Conservation (phyloP, 2,888 invertebrate species). For the Andrena camellia region DNA sequence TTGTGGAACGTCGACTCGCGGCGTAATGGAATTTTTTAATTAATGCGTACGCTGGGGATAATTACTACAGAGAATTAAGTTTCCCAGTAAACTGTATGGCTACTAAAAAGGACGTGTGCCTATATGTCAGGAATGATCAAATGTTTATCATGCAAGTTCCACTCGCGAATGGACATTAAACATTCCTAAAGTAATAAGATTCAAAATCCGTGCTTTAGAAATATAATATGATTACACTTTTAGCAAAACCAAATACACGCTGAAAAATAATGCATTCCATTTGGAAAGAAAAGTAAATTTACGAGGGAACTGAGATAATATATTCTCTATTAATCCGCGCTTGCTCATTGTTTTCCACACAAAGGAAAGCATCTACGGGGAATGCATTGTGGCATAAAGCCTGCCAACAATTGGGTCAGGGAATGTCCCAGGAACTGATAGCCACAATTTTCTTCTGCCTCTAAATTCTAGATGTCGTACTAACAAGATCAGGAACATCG, state of each 20-base stretch:
- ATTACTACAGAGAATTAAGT: background rate
- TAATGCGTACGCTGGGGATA: conserved; percentile 1
- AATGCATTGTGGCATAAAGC: background rate
- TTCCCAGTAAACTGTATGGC: background rate
- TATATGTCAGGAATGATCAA: background rate
- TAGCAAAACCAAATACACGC: background rate
- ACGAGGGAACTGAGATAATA: background rate
- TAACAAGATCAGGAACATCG: too few species aligned
- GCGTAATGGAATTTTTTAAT: conserved; percentile 44
- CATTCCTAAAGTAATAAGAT: too few species aligned
- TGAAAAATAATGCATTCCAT: background rate
- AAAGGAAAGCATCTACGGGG: background rate
- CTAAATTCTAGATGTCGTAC: background rate
- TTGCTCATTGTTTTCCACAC: background rate
- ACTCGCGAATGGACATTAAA: too few species aligned
- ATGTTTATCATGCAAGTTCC: too few species aligned
- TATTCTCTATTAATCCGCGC: conserved; percentile 5
- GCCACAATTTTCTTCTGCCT: background rate
- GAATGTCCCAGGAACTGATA: background rate
- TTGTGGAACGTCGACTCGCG: conserved; percentile 5
- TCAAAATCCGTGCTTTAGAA: too few species aligned
- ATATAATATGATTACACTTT: background rate
- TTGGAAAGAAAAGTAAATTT: background rate
- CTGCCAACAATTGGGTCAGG: background rate
- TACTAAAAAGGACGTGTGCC: background rate